These are phyloP conservation scores for Sericinus montela DNA, from an alignment of 2,888 invertebrate genomes.

Conservation along the genomic window DNA sequence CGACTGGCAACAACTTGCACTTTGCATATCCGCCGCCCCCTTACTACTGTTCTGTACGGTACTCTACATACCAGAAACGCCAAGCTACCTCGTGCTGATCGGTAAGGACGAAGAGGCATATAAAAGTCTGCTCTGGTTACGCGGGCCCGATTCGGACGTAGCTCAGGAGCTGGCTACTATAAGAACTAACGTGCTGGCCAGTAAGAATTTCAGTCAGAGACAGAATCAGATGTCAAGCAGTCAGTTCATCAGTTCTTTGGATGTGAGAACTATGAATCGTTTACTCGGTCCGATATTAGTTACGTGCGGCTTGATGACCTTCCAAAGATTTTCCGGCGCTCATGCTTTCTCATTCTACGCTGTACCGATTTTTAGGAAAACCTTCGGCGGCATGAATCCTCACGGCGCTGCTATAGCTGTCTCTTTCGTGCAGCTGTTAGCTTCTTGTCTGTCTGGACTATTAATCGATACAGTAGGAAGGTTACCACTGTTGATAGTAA, in stretches of 20 bases:
- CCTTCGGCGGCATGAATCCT: conserved; percentile 89
- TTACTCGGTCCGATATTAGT: conserved; percentile 86
- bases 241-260: conserved; percentile 61
- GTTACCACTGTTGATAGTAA: conserved; percentile 89
- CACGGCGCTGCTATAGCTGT: conserved; percentile 92
- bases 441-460: conserved; percentile 88
- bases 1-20: conserved; percentile 91
- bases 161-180: conserved; percentile 86
- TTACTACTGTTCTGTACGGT: conserved; percentile 87
- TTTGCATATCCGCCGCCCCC: conserved; percentile 88
- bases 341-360: conserved; percentile 92
- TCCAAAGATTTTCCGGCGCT: conserved; percentile 90
- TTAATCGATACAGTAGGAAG: conserved; percentile 93
- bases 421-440: conserved; percentile 90
- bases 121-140: conserved; percentile 87
- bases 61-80: conserved; percentile 92
- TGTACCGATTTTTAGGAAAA: conserved; percentile 91
- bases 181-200: conserved; percentile 82
- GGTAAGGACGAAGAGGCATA: conserved; percentile 84
- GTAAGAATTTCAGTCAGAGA: conserved; percentile 70
- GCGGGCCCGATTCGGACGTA: conserved; percentile 90
- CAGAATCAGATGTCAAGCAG: conserved; percentile 67
- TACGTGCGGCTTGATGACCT: conserved; percentile 92
- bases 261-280: conserved; percentile 67
- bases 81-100: conserved; percentile 88